phyloP scores from a whole-genome alignment of 2,113 vertebrate species.

The Porphyrio hochstetteri region DNA sequence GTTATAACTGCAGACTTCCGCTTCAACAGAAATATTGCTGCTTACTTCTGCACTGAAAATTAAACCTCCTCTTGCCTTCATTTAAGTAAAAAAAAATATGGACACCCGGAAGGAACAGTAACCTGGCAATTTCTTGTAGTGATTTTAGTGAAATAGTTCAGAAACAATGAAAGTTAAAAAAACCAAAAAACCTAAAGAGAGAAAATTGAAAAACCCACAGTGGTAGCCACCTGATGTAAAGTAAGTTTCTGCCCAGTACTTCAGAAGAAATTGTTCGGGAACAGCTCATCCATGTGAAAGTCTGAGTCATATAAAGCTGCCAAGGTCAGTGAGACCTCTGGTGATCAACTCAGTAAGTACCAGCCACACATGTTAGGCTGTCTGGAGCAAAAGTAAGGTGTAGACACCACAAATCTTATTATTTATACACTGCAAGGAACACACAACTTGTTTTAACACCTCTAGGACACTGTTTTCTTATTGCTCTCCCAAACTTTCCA shows the following conservation, averaged over 20 bases:
- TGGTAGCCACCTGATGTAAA: background rate
- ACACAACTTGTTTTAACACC: background rate
- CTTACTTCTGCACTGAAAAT: background rate
- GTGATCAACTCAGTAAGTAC: conserved; percentile 38
- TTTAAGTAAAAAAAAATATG: background rate
- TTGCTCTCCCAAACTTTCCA: background rate
- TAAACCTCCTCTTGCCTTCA: background rate
- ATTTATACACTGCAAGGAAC: conserved; percentile 10
- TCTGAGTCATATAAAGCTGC: conserved; percentile 7
- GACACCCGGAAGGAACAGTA: background rate
- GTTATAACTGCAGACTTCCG: background rate
- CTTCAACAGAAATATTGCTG: background rate
- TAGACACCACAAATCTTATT: background rate
- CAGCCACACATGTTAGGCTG: background rate
- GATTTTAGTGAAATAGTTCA: background rate
- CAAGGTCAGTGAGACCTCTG: conserved; percentile 72
- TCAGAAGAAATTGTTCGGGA: conserved; percentile 53
- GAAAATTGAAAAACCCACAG: background rate
- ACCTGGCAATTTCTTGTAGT: background rate
- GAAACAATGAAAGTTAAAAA: background rate
- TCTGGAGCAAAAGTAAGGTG: conserved; percentile 1
- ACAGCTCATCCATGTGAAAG: conserved; percentile 56
- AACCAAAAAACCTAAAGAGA: background rate
- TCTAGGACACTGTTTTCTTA: background rate
- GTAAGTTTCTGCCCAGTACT: conserved; percentile 38